Base-by-base conservation (phyloP, 1,140 invertebrate genomes). In the Periplaneta americana region DNA sequence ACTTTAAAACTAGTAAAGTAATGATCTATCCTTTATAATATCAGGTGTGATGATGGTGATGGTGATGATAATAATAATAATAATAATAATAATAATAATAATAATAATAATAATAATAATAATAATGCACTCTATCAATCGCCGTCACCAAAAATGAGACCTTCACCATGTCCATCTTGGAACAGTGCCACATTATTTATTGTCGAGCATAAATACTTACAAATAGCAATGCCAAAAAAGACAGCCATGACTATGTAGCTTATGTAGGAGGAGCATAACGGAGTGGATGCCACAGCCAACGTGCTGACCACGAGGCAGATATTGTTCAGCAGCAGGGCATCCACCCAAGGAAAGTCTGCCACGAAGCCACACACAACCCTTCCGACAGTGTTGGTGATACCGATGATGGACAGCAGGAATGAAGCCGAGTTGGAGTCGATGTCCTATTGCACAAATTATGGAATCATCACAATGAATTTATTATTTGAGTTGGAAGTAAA, bases 221-320 rank as follows among this genome's bases (percentile, higher is more conserved):
- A 97, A 81, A 99, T 96, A 86, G 98, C 97, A 82, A 99, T 90
- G 80, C 98, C 98, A 88, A 99, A 99, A 85, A 97, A 93, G 77
- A 97, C 92, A n/a, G 97, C 92, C 87, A 97, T 95, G 4, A 92
- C 88, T 33, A 97, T 92, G 83, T 98, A 96, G 75, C 93, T 88
- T 6, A 88, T 86, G 85, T 97, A 99, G 18, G 92, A 92, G 74
- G 88, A 87, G 86, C 96, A 97, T 83, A 99, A 93, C 1, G 98
- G 98, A 13, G 95, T 96, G 22, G 94, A 83, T 3, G 94, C 92
- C 9, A 98, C 96, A 9, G 96, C 92, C 48, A 99, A 87, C 33
- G 97, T 98, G 79, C 96, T 96, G 80, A 98, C 91, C 78, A 98
- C 89, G 76, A 99, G 91, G 86, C 97, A 98, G 81, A 98, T 90